Evolutionary conservation across 2,888 invertebrate species (phyloP), one percentile per base, ranked within the genome.

Genomic region (Eumerus sabulonum): DNA sequence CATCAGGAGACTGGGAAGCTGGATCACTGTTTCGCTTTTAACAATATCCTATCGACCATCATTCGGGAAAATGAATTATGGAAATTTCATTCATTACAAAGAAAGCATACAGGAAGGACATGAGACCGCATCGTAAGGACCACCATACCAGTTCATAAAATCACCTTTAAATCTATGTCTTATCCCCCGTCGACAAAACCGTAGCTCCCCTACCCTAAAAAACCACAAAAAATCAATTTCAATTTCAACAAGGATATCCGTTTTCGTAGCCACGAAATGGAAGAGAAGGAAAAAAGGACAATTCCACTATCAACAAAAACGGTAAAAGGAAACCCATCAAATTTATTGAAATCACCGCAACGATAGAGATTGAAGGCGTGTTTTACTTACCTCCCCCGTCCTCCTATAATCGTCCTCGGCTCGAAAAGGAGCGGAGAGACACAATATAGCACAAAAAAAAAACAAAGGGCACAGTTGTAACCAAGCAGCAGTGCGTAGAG

Each of bases 261-360:
- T 59, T 77, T 73, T 47, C 62, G 35, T 66, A 27, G 16, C 47
- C 36, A 19, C 19, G 38, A 19, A 14, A 12, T 1, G 51, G 14
- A 11, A 18, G 40, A 14, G 47, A 4, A n/a, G 13, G 35, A 17
- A 48, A 14, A 62, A 44, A 67, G 62, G 62, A 77, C 72, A 59
- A 40, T 62, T 63, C 38, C 72, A 57, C 57, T 73, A 67, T 77
- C 77, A 77, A 77, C 73, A 56, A 72, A 27, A 85, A 85, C 84
- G 85, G 85, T 76, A 87, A 87, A 86, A 85, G 86, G 84, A 85
- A 86, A 86, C 83, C 86, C 86, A 86, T 86, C 86, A 86, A 87
- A 86, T 87, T 87, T 86, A 87, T 86, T 86, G 87, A 87, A 86
- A 87, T 87, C 87, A 87, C 87, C 86, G 53, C 27, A 77, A 38